Evolutionary conservation across 2,797 vertebrate genomes (phyloP).

Genomic region (Scarus forsteni): DNA sequence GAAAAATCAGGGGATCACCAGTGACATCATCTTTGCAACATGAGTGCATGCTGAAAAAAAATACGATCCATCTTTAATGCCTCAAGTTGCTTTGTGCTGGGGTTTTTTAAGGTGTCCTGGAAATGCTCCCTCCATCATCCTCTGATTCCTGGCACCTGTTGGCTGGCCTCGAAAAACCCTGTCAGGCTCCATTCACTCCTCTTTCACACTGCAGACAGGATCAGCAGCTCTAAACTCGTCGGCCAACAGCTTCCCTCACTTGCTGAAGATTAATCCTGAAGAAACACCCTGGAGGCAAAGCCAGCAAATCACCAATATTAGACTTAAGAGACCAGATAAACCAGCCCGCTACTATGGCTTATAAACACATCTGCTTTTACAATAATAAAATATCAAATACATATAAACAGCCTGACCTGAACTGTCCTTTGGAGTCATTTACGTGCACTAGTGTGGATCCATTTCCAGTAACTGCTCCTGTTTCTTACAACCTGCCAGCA

Average conservation of each 20-base stretch:
- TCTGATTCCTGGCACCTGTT: slow-evolving; percentile 6
- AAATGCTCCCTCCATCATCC: background rate
- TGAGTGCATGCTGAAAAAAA: background rate
- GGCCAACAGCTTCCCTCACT: background rate
- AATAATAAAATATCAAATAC: background rate
- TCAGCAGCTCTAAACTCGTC: background rate
- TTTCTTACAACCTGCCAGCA: slow-evolving; percentile 9
- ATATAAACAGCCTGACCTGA: background rate
- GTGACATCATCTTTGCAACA: background rate
- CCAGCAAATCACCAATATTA: too few relatives aligned
- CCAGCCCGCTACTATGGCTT: background rate
- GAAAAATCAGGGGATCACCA: background rate
- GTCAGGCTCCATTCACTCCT: background rate
- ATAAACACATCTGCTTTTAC: background rate
- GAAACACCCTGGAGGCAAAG: background rate
- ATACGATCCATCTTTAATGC: background rate
- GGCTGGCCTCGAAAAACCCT: background rate
- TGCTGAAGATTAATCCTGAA: background rate
- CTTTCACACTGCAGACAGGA: background rate
- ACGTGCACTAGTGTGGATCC: background rate
- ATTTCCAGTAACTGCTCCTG: background rate
- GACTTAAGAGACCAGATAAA: too few relatives aligned
- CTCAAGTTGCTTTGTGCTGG: background rate
- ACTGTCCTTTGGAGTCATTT: background rate
- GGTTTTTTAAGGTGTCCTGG: background rate